These are phyloP conservation scores for Loripinus fragilis DNA, from an alignment of 2,888 invertebrate genomes.

Conservation along the genomic window DNA sequence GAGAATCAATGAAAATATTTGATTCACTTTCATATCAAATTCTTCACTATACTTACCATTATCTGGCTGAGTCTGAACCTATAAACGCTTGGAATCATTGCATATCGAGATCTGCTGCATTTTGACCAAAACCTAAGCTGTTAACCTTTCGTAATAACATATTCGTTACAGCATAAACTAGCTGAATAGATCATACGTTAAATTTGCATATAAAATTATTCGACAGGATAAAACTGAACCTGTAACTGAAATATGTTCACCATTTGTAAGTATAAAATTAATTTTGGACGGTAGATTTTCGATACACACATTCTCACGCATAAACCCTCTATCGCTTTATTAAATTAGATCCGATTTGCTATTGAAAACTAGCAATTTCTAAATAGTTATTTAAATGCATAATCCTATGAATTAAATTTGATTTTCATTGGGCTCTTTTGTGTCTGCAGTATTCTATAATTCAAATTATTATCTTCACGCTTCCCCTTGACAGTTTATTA, in stretches of 20 bases:
- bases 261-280: slow-evolving; percentile 18
- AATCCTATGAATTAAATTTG: slow-evolving; percentile 9
- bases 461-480: slow-evolving; percentile 16
- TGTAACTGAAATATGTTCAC: slow-evolving; percentile 7
- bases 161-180: too few relatives aligned
- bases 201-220: too few relatives aligned
- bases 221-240: too few relatives aligned
- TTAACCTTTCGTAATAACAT: too few relatives aligned
- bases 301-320: slow-evolving; percentile 6
- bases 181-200: too few relatives aligned
- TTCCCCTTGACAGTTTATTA: slow-evolving; percentile 52
- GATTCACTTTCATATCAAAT: too few relatives aligned
- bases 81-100: too few relatives aligned
- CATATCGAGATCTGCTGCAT: too few relatives aligned
- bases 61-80: too few relatives aligned
- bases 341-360: slow-evolving; percentile 5
- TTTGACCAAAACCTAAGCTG: too few relatives aligned
- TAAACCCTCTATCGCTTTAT: not conserved
- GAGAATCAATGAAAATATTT: too few relatives aligned
- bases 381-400: slow-evolving; percentile 10
- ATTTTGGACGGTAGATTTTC: not conserved
- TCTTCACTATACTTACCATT: too few relatives aligned
- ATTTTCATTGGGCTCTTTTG: slow-evolving; percentile 5
- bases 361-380: slow-evolving; percentile 14
- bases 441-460: slow-evolving; percentile 9